Conservation (phyloP, 2,113 vertebrate genomes). For the Oplegnathus fasciatus region DNA sequence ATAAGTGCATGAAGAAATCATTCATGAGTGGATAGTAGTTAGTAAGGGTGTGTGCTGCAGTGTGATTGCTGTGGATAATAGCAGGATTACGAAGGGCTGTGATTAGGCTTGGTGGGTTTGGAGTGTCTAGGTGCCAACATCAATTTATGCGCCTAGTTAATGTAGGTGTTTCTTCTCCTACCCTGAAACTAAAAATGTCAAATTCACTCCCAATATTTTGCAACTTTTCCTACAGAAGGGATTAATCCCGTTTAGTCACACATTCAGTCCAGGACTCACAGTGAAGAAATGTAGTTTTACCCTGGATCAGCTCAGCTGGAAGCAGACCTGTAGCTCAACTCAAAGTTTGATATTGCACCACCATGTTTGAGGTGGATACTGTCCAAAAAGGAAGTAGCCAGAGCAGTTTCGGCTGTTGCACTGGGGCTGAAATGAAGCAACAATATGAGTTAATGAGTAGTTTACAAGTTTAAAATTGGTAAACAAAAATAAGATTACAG, state of each 20-base stretch:
- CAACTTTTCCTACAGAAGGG: neutral
- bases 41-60: slow-evolving; percentile 43
- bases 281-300: neutral
- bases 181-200: neutral
- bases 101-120: slow-evolving; percentile 24
- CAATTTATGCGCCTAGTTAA: neutral
- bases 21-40: slow-evolving; percentile 15
- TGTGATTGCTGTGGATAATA: slow-evolving; percentile 34
- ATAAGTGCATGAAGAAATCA: slow-evolving; percentile 11
- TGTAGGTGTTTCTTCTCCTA: neutral
- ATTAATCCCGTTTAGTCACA: neutral
- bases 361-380: neutral
- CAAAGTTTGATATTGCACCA: neutral
- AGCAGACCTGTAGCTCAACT: neutral
- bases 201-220: neutral
- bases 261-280: neutral
- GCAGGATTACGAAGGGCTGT: slow-evolving; percentile 49
- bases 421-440: neutral
- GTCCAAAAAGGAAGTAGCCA: neutral
- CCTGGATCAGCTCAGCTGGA: neutral
- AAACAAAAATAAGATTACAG: neutral
- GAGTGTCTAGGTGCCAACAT: neutral
- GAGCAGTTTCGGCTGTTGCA: neutral
- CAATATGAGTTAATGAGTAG: neutral
- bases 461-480: neutral